Conservation (phyloP, 2,797 vertebrate species). For the Sebastes iracundus region DNA sequence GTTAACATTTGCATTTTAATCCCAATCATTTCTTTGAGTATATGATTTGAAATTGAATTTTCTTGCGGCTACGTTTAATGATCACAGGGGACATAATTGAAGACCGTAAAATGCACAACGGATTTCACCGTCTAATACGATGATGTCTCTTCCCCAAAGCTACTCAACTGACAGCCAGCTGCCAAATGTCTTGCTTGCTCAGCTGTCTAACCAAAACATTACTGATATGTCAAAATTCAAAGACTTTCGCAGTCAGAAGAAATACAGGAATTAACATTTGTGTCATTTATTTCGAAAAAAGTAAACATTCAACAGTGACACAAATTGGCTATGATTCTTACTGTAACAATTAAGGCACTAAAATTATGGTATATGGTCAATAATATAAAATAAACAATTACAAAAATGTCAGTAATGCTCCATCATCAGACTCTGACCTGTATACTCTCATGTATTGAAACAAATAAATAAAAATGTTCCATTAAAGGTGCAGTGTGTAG, state of each 20-base stretch:
- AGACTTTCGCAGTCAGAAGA: not conserved
- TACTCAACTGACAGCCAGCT: constrained; percentile 71
- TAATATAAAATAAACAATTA: not conserved
- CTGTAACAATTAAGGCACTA: not conserved
- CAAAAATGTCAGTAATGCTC: not conserved
- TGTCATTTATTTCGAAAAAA: not conserved
- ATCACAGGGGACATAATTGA: constrained; percentile 62
- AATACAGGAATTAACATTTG: not conserved
- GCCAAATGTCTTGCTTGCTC: constrained; percentile 56
- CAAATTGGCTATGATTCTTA: not conserved
- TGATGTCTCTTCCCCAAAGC: constrained; percentile 68
- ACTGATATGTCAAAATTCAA: constrained; percentile 54
- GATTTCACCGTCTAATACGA: constrained; percentile 65
- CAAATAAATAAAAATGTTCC: not conserved
- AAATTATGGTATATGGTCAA: not conserved
- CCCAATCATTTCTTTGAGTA: constrained; percentile 20
- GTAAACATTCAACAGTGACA: not conserved
- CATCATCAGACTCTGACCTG: not conserved
- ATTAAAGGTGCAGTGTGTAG: not conserved
- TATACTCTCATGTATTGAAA: not conserved
- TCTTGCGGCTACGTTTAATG: constrained; percentile 18
- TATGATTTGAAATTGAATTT: constrained; percentile 23
- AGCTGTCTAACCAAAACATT: constrained; percentile 64
- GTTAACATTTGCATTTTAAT: constrained; percentile 20
- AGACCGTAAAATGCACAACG: constrained; percentile 66